phyloP scores from a whole-genome alignment of 2,888 invertebrate species.

The Odontocerum albicorne region DNA sequence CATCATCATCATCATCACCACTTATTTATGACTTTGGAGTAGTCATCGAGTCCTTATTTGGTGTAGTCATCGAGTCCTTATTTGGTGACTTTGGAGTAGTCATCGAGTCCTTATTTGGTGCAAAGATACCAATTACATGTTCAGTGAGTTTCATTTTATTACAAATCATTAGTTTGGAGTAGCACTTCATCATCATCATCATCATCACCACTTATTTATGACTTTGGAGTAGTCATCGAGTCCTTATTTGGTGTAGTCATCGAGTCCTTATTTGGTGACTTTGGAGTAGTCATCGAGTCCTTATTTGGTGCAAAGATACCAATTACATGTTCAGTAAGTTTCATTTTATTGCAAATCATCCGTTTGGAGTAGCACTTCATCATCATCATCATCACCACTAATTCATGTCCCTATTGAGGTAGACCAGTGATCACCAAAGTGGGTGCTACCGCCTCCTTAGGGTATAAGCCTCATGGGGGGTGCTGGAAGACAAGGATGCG shows the following conservation, averaged over 20 bases:
- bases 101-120: constrained; percentile 69
- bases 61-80: constrained; percentile 66
- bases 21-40: not conserved
- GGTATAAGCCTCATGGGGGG: too few relatives aligned
- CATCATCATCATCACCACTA: not conserved
- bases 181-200: not conserved
- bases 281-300: not conserved
- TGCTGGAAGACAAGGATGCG: too few relatives aligned
- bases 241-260: not conserved
- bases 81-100: constrained; percentile 73
- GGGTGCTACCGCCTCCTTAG: too few relatives aligned
- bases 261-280: too few relatives aligned
- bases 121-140: constrained; percentile 74
- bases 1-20: not conserved
- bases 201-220: not conserved
- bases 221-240: not conserved
- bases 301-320: not conserved
- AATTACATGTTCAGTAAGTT: constrained; percentile 41
- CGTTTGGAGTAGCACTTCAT: not conserved
- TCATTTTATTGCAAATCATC: not conserved
- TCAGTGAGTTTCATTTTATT: constrained; percentile 59
- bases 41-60: not conserved
- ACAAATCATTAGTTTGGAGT: not conserved
- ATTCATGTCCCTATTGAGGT: not conserved
- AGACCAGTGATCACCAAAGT: too few relatives aligned